Percentiles rank a stretch among this genome's conserved stretches.
Conservation (phyloP, 2,113 vertebrate species). For the Vimba vimba region DNA sequence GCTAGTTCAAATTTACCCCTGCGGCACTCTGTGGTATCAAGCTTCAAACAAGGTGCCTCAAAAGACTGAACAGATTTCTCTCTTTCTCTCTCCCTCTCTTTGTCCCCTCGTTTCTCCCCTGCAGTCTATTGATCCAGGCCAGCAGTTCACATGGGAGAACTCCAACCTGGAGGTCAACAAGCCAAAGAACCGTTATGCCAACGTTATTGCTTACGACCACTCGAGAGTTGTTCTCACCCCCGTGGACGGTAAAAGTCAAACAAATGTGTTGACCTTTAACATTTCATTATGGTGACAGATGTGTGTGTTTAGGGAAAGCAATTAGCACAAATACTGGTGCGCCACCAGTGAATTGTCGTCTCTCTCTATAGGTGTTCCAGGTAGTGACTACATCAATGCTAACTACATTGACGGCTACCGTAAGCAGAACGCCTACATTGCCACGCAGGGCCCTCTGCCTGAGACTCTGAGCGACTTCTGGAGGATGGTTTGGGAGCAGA, state of each 20-base stretch:
- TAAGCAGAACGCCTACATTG: slow-evolving; percentile 97
- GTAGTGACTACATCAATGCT: slow-evolving; percentile 94
- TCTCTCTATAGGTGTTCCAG: slow-evolving; percentile 80
- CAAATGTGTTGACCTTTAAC: slow-evolving; percentile 13
- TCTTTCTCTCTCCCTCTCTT: background rate
- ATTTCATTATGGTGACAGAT: slow-evolving; percentile 30
- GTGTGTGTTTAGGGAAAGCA: slow-evolving; percentile 9
- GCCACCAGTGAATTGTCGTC: background rate
- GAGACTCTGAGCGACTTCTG: slow-evolving; percentile 96
- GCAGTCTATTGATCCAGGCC: slow-evolving; percentile 92
- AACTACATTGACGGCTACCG: slow-evolving; percentile 97
- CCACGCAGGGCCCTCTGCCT: slow-evolving; percentile 91
- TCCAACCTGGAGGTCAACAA: slow-evolving; percentile 98
- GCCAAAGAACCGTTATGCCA: slow-evolving; percentile 97
- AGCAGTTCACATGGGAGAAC: slow-evolving; percentile 98
- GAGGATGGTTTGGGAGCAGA: slow-evolving; percentile 98
- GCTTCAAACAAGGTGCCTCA: slow-evolving; percentile 34
- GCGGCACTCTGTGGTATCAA: slow-evolving; percentile 34
- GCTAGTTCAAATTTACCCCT: slow-evolving; percentile 45
- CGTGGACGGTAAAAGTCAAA: slow-evolving; percentile 85
- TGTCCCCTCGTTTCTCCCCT: slow-evolving; percentile 24
- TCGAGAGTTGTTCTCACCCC: slow-evolving; percentile 91
- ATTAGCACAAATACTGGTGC: slow-evolving; percentile 3
- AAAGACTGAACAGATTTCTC: slow-evolving; percentile 32
- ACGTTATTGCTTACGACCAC: slow-evolving; percentile 96